Base-by-base conservation (phyloP, 2,797 vertebrate genomes). In the Tadarida brasiliensis region DNA sequence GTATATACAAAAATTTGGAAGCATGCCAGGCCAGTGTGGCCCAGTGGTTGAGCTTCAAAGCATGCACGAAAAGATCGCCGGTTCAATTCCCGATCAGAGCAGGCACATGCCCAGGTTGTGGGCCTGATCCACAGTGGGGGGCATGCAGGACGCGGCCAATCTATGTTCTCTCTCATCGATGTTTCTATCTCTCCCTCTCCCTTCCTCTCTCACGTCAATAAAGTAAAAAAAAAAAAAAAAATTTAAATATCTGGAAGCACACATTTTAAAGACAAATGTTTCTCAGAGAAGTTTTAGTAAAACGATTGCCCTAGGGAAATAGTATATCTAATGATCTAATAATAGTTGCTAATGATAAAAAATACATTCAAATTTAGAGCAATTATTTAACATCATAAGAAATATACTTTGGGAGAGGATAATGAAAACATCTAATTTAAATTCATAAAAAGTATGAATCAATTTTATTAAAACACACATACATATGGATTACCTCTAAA, bases 351-450 rank as follows among this genome's bases (percentile, higher is more conserved):
- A 95, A 51, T 11, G 12, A 78, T 35, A 92, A 90, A 73, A 92
- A 77, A 68, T 78, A 83, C 47, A 92, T 47, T 95, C 85, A 83
- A 89, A 91, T 86, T 96, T 87, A 87, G 54, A 90, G 12, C 7
- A 81, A 88, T 47, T 56, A 90, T 65, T 92, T 95, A 92, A 54
- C 44, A 87, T 56, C 10, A 59, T 12, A 95, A 11, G 11, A 95
- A 82, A 91, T 71, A 35, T 67, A 89, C 61, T 89, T 93, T 84
- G 56, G 17, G 10, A 92, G 0, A 33, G 24, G 28, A 74, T 17
- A 78, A 54, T n/a, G 82, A 82, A 95, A 91, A 33, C 4, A 78
- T 22, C 5, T 68, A 24, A 57, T 61, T 86, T 87, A 84, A 95
- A 88, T 81, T 54, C 59, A 24, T 73, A 67, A 39, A 49, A 24